Base-by-base conservation (phyloP, 1,140 invertebrate genomes). In the Gryon sp. region DNA sequence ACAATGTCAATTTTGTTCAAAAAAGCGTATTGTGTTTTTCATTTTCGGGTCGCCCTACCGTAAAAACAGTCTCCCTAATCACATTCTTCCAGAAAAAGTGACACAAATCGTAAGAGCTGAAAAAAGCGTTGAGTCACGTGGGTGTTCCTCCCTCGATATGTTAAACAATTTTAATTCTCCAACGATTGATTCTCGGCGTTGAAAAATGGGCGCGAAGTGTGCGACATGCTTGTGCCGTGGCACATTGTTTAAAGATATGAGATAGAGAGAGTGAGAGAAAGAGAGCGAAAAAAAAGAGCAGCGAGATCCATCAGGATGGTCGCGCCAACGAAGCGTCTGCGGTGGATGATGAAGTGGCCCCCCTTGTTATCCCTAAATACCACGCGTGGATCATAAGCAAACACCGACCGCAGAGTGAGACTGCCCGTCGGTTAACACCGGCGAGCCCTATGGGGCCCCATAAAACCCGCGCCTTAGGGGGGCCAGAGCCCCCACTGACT, bases 311-410 rank as follows among this genome's bases (percentile, higher is more conserved):
- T 57, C 50, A 63, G 76, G 81, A 75, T 83, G 81, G 80, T 79
- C 76, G 80, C 80, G 78, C 74, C 76, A 66, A 63, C 57, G 43
- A 62, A 60, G 57, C 30, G 60, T 55, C 45, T 50, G 40, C 50
- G 50, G 28, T 55, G 50, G 79, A 87, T 87, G 86, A 87, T 87
- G 82, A 87, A 87, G 86, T 86, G 86, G 84, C 81, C 80, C 85
- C n/a, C 84, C 86, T 87, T 85, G 84, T 87, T 86, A 86, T 86
- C 84, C 84, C 82, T 86, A 86, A 87, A 87, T 87, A 86, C 82
- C 84, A 85, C 81, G 80, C 83, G 85, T 80, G 81, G 85, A 85
- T 85, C 84, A 87, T 86, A 81, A 86, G 84, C 82, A 88, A 86
- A 87, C 84, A 87, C 83, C 81, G 83, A 84, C 80, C 78, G 74